Evolutionary conservation across 2,888 invertebrate genomes (phyloP).

Genomic region (Caenorhabditis imperialis): DNA sequence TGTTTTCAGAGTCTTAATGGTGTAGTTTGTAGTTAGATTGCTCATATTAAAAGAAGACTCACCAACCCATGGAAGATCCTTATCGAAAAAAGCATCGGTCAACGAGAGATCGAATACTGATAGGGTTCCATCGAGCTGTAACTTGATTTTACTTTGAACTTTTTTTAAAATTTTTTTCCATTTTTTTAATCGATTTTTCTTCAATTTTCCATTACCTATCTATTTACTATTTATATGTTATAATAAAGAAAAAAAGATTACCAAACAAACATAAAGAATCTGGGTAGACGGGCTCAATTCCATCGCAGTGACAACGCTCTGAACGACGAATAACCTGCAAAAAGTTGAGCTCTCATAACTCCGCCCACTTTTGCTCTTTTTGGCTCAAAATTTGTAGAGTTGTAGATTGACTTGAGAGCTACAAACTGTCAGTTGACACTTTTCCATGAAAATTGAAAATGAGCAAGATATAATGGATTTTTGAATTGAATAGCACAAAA

Average conservation of each 20-base stretch:
- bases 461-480: too few species aligned
- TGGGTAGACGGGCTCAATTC: conserved; percentile 8
- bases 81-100: conserved; percentile 34
- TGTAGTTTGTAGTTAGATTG: background rate
- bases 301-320: conserved; percentile 42
- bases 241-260: conserved; percentile 4
- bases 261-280: conserved; percentile 36
- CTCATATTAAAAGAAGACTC: conserved; percentile 2
- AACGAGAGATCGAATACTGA: conserved; percentile 44
- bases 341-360: background rate
- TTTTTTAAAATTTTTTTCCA: too few species aligned
- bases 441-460: too few species aligned
- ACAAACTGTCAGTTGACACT: too few species aligned
- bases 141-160: background rate
- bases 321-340: conserved; percentile 49
- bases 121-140: conserved; percentile 45
- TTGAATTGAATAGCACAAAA: too few species aligned
- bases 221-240: too few species aligned
- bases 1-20: conserved; percentile 33
- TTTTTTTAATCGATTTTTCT: too few species aligned
- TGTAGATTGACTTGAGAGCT: too few species aligned
- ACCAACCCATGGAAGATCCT: conserved; percentile 50
- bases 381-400: too few species aligned
- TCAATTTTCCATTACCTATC: too few species aligned
- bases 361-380: too few species aligned